phyloP scores from a whole-genome alignment of 1,140 invertebrate species.

The Conopomorpha cramerella region DNA sequence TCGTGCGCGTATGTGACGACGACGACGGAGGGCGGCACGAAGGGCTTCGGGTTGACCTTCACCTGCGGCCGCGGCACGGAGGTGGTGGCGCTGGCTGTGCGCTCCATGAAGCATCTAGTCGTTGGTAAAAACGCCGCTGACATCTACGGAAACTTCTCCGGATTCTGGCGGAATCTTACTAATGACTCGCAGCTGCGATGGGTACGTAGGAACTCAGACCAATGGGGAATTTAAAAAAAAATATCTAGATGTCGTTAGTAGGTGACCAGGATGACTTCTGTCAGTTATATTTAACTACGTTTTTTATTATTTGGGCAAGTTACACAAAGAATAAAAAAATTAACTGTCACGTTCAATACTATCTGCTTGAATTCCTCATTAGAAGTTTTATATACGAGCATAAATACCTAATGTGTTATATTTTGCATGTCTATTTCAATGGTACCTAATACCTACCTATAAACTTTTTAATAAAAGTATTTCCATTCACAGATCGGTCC shows the following conservation, averaged over 20 bases:
- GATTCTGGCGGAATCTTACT: constrained; percentile 80
- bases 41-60: constrained; percentile 84
- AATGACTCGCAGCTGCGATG: constrained; percentile 90
- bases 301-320: too few relatives aligned
- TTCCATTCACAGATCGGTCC: constrained; percentile 74
- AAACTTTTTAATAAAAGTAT: background rate
- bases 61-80: constrained; percentile 82
- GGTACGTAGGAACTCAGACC: too few relatives aligned
- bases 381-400: too few relatives aligned
- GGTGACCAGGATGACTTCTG: too few relatives aligned
- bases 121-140: constrained; percentile 66
- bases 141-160: constrained; percentile 78
- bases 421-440: too few relatives aligned
- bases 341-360: too few relatives aligned
- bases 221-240: too few relatives aligned
- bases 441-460: too few relatives aligned
- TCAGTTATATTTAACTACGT: too few relatives aligned
- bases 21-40: constrained; percentile 64
- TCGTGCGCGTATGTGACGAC: constrained; percentile 87
- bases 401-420: too few relatives aligned
- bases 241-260: background rate
- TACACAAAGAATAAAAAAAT: too few relatives aligned
- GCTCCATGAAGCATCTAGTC: constrained; percentile 70
- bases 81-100: constrained; percentile 77
- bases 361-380: too few relatives aligned